Base-by-base conservation (phyloP, 2,888 invertebrate species). In the Vannuccia rotundouncinata region DNA sequence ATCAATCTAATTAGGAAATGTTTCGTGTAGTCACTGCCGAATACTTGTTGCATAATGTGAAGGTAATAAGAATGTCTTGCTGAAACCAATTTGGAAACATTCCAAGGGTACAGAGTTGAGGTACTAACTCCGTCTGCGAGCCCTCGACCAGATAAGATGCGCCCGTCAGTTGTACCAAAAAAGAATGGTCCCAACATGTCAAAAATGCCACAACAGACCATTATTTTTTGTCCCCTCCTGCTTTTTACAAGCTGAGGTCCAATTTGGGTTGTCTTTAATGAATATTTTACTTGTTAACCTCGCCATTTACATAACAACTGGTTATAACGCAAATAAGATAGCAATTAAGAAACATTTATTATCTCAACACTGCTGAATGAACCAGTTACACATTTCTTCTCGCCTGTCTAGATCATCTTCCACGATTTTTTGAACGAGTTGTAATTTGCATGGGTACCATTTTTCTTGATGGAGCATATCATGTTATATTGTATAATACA, bases 11-110 rank as follows among this genome's bases (percentile, higher is more conserved):
- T 75, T 75, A 75, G 75, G 75, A 75, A 75, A 27, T 75, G 75
- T 75, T 27, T 31, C 75, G 27, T 28, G 75, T 31, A 75, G 75
- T 29, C 75, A 75, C 75, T 75, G 75, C 10, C 75, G 75, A 75
- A 75, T 29, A 75, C 75, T 75, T 75, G 75, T 75, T 29, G 75
- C 75, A 75, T 75, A 31, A 75, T 75, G 75, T 75, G 75, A 10
- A 29, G 31, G 75, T 75, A 29, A 22, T n/a, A n/a, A n/a, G n/a
- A n/a, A 22, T 29, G 75, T 75, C 75, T 75, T 75, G 75, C 75
- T 75, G 75, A 31, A 31, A 75, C 75, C 75, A 75, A 27, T 75
- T 22, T 75, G 29, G 75, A 75, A 75, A 75, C 75, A 31, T 73
- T 73, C 27, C 73, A 73, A 73, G 73, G 73, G 22, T 22, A 73